Percentiles rank a stretch among this genome's conserved stretches.
These are phyloP conservation scores for Phalangium opilio DNA, from an alignment of 2,888 invertebrate species.

Conservation along the genomic window DNA sequence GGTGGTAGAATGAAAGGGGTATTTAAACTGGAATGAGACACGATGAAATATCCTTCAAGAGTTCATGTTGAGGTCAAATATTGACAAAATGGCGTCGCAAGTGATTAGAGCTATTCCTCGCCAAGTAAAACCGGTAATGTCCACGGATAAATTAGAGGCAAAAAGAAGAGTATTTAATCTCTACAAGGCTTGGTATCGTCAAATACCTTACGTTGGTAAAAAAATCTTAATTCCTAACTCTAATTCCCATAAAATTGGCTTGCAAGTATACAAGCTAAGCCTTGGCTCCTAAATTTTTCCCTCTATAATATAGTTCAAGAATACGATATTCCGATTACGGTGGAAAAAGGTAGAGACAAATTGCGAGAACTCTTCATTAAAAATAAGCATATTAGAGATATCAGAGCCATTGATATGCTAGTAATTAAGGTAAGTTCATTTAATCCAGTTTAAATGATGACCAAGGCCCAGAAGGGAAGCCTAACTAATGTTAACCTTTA, in stretches of 20 bases:
- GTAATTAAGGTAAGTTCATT: constrained; percentile 71
- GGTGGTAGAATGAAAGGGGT: too few relatives aligned
- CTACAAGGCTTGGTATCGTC: constrained; percentile 87
- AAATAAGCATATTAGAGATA: constrained; percentile 60
- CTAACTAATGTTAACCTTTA: too few relatives aligned
- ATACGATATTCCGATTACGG: constrained; percentile 62
- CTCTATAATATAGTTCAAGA: constrained; percentile 55
- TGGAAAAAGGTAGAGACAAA: constrained; percentile 50
- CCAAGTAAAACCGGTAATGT: constrained; percentile 72
- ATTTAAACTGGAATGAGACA: too few relatives aligned
- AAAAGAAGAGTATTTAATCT: constrained; percentile 64
- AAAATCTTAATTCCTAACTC: constrained; percentile 19
- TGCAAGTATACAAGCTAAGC: not conserved
- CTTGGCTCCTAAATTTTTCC: too few relatives aligned
- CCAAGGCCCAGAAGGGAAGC: too few relatives aligned
- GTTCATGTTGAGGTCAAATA: too few relatives aligned
- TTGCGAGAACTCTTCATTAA: constrained; percentile 61
- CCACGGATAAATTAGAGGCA: constrained; percentile 58
- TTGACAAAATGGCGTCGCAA: too few relatives aligned
- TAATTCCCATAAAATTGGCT: not conserved
- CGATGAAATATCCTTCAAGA: too few relatives aligned
- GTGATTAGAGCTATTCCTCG: too few relatives aligned
- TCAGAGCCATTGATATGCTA: constrained; percentile 77
- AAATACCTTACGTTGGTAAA: constrained; percentile 73
- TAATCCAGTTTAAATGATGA: too few relatives aligned